Evolutionary conservation across 2,888 invertebrate species (phyloP), one percentile per base, ranked within the genome.

Genomic region (Drosophila cognata): DNA sequence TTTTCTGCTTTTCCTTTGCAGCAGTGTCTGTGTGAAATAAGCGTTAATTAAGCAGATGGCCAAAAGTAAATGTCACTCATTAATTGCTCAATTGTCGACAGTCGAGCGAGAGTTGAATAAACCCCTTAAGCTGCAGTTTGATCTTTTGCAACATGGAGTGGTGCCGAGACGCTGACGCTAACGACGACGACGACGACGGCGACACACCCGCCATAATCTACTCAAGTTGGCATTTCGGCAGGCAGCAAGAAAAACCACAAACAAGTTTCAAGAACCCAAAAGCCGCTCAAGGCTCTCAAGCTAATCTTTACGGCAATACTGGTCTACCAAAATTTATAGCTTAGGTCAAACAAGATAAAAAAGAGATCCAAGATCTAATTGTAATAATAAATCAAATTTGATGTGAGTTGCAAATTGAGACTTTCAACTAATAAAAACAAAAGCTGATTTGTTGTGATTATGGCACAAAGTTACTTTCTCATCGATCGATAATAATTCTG

Each of bases 11-110:
- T 78, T 64, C 60, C 31, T 56, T 48, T 25, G 50, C 38, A 35
- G 3, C 5, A 18, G 18, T 36, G 25, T 55, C 38, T 21, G 55
- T 62, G 62, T 65, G 53, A 64, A 70, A 59, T 43, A 78, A 64
- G 48, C 50, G 48, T 63, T 81, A 68, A 79, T 79, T 71, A 79
- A 80, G 53, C 71, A 63, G 62, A 28, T 81, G 81, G 71, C 71
- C 72, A 72, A 81, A 77, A 77, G 53, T 63, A 59, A 81, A 68
- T 77, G 64, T 69, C 77, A 48, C 58, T 36, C 84, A 87, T 89
- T 89, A 84, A 84, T 89, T 84, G 84, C 89, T 89, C 84, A 84
- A 84, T 84, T 84, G 89, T 59, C 60, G 56, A 41, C 55, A 48
- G 48, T n/a, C 29, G 29, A 43, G 63, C 35, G 50, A 62, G 72